Conservation (phyloP, 30 jellyfish, hydroid and myxozoan genomes). For the Sanderia malayensis region DNA sequence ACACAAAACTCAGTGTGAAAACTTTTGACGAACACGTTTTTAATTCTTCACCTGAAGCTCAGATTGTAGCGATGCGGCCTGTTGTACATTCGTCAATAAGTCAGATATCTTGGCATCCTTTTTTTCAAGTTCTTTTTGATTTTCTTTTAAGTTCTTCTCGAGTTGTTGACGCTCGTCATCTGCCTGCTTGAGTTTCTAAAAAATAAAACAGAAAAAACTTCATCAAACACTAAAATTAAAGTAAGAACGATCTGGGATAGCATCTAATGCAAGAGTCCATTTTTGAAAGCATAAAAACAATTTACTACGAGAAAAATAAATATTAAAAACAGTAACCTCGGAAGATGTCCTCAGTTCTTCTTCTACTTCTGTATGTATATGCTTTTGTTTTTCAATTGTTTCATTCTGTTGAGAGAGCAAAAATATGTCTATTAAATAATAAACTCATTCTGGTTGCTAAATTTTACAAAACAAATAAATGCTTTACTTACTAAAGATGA, state of each 20-base stretch:
- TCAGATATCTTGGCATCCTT: slow-evolving; percentile 18
- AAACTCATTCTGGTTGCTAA: background rate
- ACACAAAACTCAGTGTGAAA: no score
- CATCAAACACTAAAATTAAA: no score
- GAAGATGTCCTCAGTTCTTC: background rate
- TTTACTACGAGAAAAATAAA: no score
- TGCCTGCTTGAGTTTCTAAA: slow-evolving; percentile 9
- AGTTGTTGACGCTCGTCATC: slow-evolving; percentile 4
- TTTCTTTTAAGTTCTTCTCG: slow-evolving; percentile 8
- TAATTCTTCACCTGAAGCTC: slow-evolving; percentile 24
- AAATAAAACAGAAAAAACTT: background rate
- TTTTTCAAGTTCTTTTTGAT: slow-evolving; percentile 6
- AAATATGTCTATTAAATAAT: background rate
- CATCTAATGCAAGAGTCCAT: no score
- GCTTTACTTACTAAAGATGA: slow-evolving; percentile 33
- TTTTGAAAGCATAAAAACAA: no score
- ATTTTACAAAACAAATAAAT: background rate
- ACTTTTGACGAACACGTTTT: no score
- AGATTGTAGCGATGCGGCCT: background rate
- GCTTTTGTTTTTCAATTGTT: background rate
- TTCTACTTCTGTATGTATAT: background rate
- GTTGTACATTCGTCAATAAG: slow-evolving; percentile 9
- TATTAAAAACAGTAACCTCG: background rate
- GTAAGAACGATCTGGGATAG: no score
- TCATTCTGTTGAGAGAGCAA: no score